Evolutionary conservation across 2,888 invertebrate genomes (phyloP).

Genomic region (Nephrocerus scutellatus): DNA sequence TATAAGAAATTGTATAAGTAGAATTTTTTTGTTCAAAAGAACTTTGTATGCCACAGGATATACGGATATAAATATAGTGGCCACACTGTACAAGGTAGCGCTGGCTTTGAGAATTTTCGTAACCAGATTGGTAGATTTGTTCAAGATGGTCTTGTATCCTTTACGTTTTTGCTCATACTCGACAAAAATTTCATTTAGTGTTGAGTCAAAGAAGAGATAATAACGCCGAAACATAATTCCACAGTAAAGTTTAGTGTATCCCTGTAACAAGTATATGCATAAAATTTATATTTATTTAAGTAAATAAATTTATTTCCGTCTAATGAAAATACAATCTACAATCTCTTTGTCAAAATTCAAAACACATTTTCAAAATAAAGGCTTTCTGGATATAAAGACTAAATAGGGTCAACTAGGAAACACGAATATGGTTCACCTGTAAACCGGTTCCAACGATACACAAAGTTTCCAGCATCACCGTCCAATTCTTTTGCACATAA

Average conservation of each 20-base stretch:
- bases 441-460: conserved; percentile 24
- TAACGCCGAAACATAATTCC: too few species aligned
- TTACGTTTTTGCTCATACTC: conserved; percentile 23
- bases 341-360: too few species aligned
- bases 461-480: conserved; percentile 24
- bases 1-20: conserved; percentile 29
- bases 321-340: too few species aligned
- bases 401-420: too few species aligned
- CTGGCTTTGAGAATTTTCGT: conserved; percentile 19
- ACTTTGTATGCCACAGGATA: conserved; percentile 24
- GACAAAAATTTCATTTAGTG: conserved; percentile 23
- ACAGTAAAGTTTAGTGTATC: too few species aligned
- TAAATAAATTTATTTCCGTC: too few species aligned
- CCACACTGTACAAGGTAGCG: conserved; percentile 12
- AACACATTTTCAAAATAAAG: too few species aligned
- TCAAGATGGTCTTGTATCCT: conserved; percentile 21
- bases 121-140: conserved; percentile 16
- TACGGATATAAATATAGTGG: conserved; percentile 1
- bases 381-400: too few species aligned
- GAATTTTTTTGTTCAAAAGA: conserved; percentile 18
- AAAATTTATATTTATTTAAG: too few species aligned
- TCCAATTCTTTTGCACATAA: conserved; percentile 24
- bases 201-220: too few species aligned
- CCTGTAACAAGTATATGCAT: too few species aligned
- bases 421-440: too few species aligned